Conservation (phyloP, 2,888 invertebrate species). For the Gastrophysa polygoni region DNA sequence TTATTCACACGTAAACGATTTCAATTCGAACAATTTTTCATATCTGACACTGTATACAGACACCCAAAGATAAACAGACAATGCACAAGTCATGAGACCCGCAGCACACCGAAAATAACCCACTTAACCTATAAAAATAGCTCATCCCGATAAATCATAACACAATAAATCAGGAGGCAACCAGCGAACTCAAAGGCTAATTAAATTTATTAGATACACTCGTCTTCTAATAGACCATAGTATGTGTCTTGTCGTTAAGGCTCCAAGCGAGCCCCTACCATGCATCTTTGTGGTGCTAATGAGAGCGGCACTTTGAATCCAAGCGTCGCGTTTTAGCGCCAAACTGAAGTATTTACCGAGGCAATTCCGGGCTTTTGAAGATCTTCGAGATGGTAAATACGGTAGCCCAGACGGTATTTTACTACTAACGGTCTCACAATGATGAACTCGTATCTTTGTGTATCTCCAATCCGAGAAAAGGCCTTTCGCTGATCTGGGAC, state of each 20-base stretch:
- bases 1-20: background rate
- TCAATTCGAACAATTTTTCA: conserved; percentile 15
- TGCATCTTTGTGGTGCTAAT: conserved; percentile 47
- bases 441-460: too few relatives aligned
- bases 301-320: conserved; percentile 44
- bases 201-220: conserved; percentile 45
- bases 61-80: conserved; percentile 7
- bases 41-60: conserved; percentile 8
- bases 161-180: conserved; percentile 40
- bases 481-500: too few relatives aligned
- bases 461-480: too few relatives aligned
- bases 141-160: conserved; percentile 41
- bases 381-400: conserved; percentile 24
- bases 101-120: conserved; percentile 35
- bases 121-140: conserved; percentile 37
- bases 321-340: conserved; percentile 32
- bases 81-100: conserved; percentile 20
- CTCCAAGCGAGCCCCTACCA: conserved; percentile 38
- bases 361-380: conserved; percentile 22
- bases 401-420: conserved; percentile 13
- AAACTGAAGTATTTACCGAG: conserved; percentile 26
- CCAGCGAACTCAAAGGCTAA: conserved; percentile 41
- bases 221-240: conserved; percentile 45
- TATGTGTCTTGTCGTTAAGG: conserved; percentile 47
- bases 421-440: too few relatives aligned